These are phyloP conservation scores for Petrocephalus schoutedeni DNA, from an alignment of 2,797 vertebrate species.

Conservation along the genomic window DNA sequence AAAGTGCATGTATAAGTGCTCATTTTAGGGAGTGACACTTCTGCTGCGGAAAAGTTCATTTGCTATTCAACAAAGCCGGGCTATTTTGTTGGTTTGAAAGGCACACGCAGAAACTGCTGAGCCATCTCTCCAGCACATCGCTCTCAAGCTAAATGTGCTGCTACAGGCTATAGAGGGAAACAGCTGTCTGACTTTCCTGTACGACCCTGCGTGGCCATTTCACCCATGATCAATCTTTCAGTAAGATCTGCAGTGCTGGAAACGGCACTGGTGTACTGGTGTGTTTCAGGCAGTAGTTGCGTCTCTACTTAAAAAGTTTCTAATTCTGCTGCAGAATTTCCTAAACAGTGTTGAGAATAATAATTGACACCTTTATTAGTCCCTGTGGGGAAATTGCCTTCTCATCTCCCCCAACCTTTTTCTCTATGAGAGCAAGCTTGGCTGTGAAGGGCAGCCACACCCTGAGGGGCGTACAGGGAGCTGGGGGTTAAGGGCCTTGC, in stretches of 20 bases:
- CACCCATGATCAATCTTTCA: background rate
- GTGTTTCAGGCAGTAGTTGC: background rate
- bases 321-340: background rate
- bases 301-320: background rate
- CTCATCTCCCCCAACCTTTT: no score
- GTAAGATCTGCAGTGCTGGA: background rate
- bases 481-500: no score
- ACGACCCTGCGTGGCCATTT: background rate
- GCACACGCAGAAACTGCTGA: background rate
- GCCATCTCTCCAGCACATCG: background rate
- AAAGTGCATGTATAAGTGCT: background rate
- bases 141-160: background rate
- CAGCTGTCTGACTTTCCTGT: background rate
- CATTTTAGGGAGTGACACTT: background rate
- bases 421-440: no score
- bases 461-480: no score
- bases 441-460: no score
- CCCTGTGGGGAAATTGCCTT: no score
- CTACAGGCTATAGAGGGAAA: background rate
- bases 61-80: background rate
- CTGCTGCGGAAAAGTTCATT: background rate
- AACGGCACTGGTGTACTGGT: no score
- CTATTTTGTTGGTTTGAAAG: slow-evolving; percentile 8
- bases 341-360: background rate
- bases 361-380: no score